Evolutionary conservation across 2,888 invertebrate species (phyloP), one percentile per base, ranked within the genome.

Genomic region (Noctua janthina): DNA sequence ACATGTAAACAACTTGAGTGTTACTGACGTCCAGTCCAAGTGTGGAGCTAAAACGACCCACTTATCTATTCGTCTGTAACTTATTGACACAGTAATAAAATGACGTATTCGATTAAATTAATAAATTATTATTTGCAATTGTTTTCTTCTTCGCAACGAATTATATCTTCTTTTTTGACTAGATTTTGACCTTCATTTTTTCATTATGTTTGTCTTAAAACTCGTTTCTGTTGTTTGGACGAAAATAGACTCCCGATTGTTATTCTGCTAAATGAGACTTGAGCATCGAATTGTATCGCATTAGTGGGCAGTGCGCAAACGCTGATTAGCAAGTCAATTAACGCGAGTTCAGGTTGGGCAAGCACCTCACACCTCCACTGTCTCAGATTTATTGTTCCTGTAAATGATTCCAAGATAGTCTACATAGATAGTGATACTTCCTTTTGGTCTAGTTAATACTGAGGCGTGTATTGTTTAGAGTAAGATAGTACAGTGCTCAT

Each of bases 261-360:
- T 88, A 89, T 89, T 81, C 85, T 83, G 86, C 66, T 85, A 79
- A 80, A 81, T 78, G 77, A 81, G 83, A 85, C 82, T 85, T 81
- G 76, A 79, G 62, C 83, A 81, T 88, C 79, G 79, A 86, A 87
- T 87, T 85, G 87, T 86, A 87, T 81, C 87, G 87, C 86, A 89
- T 89, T 90, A 87, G 81, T 80, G 79, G 87, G 74, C 81, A 78
- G 88, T 86, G 86, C 89, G 91, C 91, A 87, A 91, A 90, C 89
- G 88, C 89, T 90, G 86, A 94, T 94, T 94, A 94, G 93, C 94
- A 94, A 94, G 92, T 94, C 92, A 91, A 93, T 93, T 93, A 93
- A 90, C 90, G 83, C 85, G 90, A 80, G 92, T 93, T 92, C 92
- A 92, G 85, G 91, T 92, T 92, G 90, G 90, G 91, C 90, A 92